Evolutionary conservation across 1,140 invertebrate genomes (phyloP), one percentile per base, ranked within the genome.

Genomic region (Geopemphigus sp.): DNA sequence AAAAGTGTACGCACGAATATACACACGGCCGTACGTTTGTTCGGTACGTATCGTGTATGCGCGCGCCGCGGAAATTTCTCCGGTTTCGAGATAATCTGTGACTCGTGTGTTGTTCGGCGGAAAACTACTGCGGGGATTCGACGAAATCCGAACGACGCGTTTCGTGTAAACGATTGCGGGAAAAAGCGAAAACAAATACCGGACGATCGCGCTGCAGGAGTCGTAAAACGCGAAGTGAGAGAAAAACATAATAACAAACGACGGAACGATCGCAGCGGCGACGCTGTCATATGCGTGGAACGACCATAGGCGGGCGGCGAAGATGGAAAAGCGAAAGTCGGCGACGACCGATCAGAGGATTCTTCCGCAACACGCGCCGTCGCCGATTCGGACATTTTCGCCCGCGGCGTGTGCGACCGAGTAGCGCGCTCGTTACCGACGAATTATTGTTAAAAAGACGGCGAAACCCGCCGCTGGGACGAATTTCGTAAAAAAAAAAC

Each of bases 361-460:
- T 73, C 70, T 73, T 73, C 70, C n/a, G 63, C 32, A 66, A 45
- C 12, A 61, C 3, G 11, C n/a, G 5, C 5, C 47, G 54, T 14
- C 53, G 54, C 14, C 53, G 54, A 74, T 74, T 74, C 72, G 72
- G 72, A 32, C 29, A 57, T 74, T 74, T n/a, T 59, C n/a, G 53
- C 72, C 54, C 54, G 72, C n/a, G 72, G 72, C 59, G n/a, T 47
- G n/a, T 47, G 8, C 14, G n/a, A n/a, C n/a, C n/a, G n/a, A n/a
- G n/a, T n/a, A n/a, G 47, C 26, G n/a, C 68, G 54, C 68, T 50
- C 47, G 22, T 72, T 72, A 72, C 24, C 68, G 17, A 26, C 17
- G 19, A 53, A 68, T 68, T 47, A 68, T 68, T 64, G 39, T 64
- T 29, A 63, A 26, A 32, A 64, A 45, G 24, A 68, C n/a, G 39